Base-by-base conservation (phyloP, 2,797 vertebrate species). In the Sardinella longiceps region DNA sequence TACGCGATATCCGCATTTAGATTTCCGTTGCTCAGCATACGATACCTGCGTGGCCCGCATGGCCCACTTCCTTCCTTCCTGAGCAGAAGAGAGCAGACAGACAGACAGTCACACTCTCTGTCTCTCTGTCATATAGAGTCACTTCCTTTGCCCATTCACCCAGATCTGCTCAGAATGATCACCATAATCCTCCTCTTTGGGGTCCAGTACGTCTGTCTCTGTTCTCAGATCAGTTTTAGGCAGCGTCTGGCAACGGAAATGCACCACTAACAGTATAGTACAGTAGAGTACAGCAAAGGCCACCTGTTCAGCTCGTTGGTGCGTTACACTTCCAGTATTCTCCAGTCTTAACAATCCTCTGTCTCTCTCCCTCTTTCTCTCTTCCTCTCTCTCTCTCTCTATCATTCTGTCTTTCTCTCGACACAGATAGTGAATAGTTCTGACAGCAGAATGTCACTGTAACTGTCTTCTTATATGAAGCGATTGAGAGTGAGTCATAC, bases 11-110 rank as follows among this genome's bases (percentile, higher is more conserved):
- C 51, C 10, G 6, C 11, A 12, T 48, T 48, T 12, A 48, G 46
- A 15, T 46, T 45, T 39, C 53, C 14, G 25, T 20, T 14, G 53
- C 25, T 83, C 28, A 83, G 80, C 82, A 30, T 83, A 63, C 83
- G 82, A 86, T 89, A 88, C 84, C 53, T 91, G 66, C 84, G n/a
- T n/a, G n/a, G n/a, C n/a, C n/a, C n/a, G n/a, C 28, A 0, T 39
- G 28, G 92, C 90, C 89, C 82, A 94, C 92, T 93, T 93, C 90
- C 92, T 94, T 93, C 91, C 88, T 86, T 90, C 87, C 87, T 82
- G 20, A 77, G 83, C 37, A 37, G 58, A 45, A 43, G 15, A 2
- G 25, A 81, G 87, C 87, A 91, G 90, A 48, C n/a, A n/a, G n/a
- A n/a, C n/a, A n/a, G n/a, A n/a, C n/a, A n/a, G n/a, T n/a, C n/a